Conservation (phyloP, 2,888 invertebrate genomes). For the Habroteleia sp. region DNA sequence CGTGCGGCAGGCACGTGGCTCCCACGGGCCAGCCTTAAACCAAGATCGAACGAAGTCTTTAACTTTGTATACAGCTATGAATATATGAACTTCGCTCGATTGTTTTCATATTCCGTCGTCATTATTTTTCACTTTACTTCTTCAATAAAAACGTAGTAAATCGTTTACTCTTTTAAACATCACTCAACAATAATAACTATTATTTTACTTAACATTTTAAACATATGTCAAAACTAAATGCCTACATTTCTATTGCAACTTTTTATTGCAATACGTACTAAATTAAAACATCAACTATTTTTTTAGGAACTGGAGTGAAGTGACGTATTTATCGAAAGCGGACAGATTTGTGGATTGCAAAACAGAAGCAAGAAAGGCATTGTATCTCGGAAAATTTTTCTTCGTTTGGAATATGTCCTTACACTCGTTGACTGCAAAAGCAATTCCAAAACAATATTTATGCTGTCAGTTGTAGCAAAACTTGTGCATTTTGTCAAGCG, state of each 20-base stretch:
- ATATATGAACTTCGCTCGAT: too few species aligned
- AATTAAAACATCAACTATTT: not conserved
- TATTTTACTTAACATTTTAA: too few species aligned
- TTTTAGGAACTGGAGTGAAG: not conserved
- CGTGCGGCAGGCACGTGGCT: conserved; percentile 78
- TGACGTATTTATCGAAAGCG: conserved; percentile 6
- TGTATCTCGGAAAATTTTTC: conserved; percentile 19
- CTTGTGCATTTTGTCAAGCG: conserved; percentile 48
- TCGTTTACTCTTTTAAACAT: too few species aligned
- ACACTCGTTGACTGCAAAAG: conserved; percentile 17
- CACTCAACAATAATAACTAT: too few species aligned
- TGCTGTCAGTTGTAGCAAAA: conserved; percentile 37
- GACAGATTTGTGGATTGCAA: conserved; percentile 9
- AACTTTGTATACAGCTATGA: conserved; percentile 8
- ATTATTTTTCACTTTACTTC: too few species aligned
- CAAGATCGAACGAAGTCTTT: conserved; percentile 21
- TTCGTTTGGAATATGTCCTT: conserved; percentile 17
- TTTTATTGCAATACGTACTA: not conserved
- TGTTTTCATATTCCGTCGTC: too few species aligned
- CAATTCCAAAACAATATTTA: conserved; percentile 45
- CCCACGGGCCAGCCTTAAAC: conserved; percentile 74
- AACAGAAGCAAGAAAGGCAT: not conserved
- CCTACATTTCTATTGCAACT: too few species aligned
- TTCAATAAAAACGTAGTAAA: too few species aligned
- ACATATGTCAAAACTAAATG: too few species aligned